Base-by-base conservation (phyloP, 2,797 vertebrate genomes). In the Sebastes vulpes region DNA sequence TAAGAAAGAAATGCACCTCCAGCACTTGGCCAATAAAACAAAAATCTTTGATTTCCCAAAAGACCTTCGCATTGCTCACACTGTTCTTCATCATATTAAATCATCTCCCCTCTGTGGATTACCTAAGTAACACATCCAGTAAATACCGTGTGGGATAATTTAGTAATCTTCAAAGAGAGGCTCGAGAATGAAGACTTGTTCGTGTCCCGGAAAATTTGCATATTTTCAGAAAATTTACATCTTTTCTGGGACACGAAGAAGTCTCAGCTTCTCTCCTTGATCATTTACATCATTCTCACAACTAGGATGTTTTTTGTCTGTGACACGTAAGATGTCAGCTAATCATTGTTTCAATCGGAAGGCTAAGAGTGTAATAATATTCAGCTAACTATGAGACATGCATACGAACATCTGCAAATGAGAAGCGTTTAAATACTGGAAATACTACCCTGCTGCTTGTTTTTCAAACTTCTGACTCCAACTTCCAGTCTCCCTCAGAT, bases 151-250 rank as follows among this genome's bases (percentile, higher is more conserved):
- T 79, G 74, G 82, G 86, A 86, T 86, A 64, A 92, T 91, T 91
- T 87, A 68, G 83, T 82, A 75, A 88, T 89, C 92, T 92, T 94
- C 92, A 92, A 92, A 94, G 90, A 83, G 73, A 76, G 29, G 58
- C 75, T 77, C 0, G 0, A 86, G 79, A 87, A 88, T 38, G 66
- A 69, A 69, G 70, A 87, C 67, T 72, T 72, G 52, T 65, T 84
- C 68, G 20, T 54, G 63, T 71, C 82, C 69, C 56, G 57, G 75
- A 79, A 82, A 74, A 91, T 92, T 86, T 86, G 69, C 88, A 92
- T 89, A 89, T 87, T 90, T 86, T 71, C 31, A 71, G 25, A 21
- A 21, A 10, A 90, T 88, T 81, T 86, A 29, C 90, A 92, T 92
- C 90, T 92, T 89, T 93, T 94, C 86, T 91, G 84, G 90, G 89